A percentile compares a stretch with the other conserved stretches of the same genome.
Evolutionary conservation across 2,113 vertebrate genomes (phyloP).

Genomic region (Paramormyrops kingsleyae): DNA sequence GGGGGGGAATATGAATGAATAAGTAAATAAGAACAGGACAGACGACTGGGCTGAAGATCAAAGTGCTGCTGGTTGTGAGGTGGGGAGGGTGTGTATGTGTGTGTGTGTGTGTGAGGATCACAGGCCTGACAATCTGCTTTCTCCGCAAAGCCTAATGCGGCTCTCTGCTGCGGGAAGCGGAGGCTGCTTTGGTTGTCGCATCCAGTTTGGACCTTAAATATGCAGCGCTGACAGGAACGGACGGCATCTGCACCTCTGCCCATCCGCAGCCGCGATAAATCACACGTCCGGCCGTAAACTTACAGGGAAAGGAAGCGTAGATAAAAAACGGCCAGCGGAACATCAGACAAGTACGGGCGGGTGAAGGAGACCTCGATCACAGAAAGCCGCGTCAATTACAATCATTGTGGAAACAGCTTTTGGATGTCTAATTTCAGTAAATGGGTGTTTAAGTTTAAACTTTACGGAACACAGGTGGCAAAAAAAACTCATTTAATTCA

Average conservation of each 20-base stretch:
- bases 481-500: not conserved
- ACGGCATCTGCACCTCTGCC: not conserved
- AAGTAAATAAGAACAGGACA: slow-evolving; percentile 14
- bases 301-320: not conserved
- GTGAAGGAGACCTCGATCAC: not conserved
- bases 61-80: slow-evolving; percentile 9
- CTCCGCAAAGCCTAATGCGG: not conserved
- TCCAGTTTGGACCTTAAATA: not conserved
- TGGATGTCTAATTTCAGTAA: not conserved
- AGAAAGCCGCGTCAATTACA: not conserved
- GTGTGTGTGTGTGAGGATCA: not conserved
- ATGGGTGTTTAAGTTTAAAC: not conserved
- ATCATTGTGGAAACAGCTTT: not conserved
- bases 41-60: slow-evolving; percentile 14
- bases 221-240: not conserved
- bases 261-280: not conserved
- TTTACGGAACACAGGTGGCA: not conserved
- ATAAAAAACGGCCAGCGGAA: not conserved
- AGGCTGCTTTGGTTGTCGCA: not conserved
- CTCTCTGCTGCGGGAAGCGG: not conserved
- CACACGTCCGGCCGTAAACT: not conserved
- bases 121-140: not conserved
- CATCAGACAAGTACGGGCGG: not conserved
- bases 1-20: slow-evolving; percentile 11
- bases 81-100: not conserved